These are phyloP conservation scores for Cromileptes altivelis DNA, from an alignment of 2,113 vertebrate genomes.

Conservation along the genomic window DNA sequence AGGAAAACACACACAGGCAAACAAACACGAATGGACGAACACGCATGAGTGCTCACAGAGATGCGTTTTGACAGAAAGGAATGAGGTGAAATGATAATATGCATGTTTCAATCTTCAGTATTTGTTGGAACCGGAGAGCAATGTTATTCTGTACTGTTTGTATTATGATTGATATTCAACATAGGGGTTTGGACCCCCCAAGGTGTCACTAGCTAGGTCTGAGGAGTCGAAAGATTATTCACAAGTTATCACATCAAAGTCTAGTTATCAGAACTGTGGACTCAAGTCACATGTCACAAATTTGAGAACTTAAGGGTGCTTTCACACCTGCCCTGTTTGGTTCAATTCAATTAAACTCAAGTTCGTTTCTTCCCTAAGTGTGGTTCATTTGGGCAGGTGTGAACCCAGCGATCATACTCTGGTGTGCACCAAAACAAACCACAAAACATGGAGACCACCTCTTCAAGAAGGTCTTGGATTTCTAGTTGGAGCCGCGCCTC, in stretches of 20 bases:
- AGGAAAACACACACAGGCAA: background rate
- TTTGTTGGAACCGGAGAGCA: background rate
- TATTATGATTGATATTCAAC: background rate
- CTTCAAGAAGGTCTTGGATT: too few species aligned
- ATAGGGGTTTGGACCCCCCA: background rate
- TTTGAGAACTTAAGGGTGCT: too few species aligned
- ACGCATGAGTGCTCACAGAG: conserved; percentile 12
- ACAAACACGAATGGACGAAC: conserved; percentile 7
- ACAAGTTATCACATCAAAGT: background rate
- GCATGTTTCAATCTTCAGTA: background rate
- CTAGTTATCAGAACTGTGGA: too few species aligned
- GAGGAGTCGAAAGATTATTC: background rate
- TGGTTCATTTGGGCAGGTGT: too few species aligned
- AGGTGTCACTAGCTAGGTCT: background rate
- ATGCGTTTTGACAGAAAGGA: conserved; percentile 8
- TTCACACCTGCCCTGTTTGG: too few species aligned
- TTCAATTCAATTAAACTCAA: too few species aligned
- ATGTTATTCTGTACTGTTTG: background rate
- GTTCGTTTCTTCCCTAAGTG: too few species aligned
- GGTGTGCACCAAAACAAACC: too few species aligned
- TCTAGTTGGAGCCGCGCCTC: too few species aligned
- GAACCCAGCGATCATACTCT: too few species aligned
- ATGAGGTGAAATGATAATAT: background rate
- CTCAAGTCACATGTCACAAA: too few species aligned
- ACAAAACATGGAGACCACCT: too few species aligned